Base-by-base conservation (phyloP, 2,888 invertebrate genomes). In the Andricus curvator region DNA sequence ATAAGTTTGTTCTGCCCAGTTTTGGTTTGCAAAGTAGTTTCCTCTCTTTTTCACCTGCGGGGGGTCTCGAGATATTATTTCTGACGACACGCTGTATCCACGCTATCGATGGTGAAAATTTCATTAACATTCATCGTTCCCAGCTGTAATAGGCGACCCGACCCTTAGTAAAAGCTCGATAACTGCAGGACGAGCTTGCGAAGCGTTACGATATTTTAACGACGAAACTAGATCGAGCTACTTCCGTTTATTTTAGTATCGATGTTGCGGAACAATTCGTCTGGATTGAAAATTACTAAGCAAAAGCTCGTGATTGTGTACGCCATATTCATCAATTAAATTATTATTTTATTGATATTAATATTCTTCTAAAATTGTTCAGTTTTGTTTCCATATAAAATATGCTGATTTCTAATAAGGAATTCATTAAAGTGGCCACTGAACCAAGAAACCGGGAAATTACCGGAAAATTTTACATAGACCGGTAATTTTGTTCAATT, bases 21-120 rank as follows among this genome's bases (percentile, higher is more conserved):
- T 82, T 79, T 82, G 80, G 68, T 82, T 82, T 81, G 68, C 79
- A 82, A 80, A 82, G 77, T 77, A 81, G 78, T 70, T 80, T 65
- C 62, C 77, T 76, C 62, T 64, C 33, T 78, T 80, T 77, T 78
- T 80, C 76, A 78, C 56, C 56, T 56, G 74, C 48, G 56, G 56
- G 51, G 37, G 29, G 56, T 76, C 78, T 44, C 79, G 62, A 80
- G 83, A 87, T 82, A 86, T 82, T 85, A 86, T 84, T 81, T 82
- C 81, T 80, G 78, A 33, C 76, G 80, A 82, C 76, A 84, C 83
- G 83, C 80, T 65, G 81, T 82, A 81, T 85, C 85, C 79, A 77
- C 76, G 81, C 78, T 84, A 82, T 83, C 81, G 83, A 84, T 68
- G 81, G 81, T 76, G 83, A 83, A 87, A 86, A 87, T 87, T 87